Percentiles rank a stretch among this genome's conserved stretches.
These are phyloP conservation scores for Enteromius viviparus DNA, from an alignment of 2,797 vertebrate genomes.

Conservation along the genomic window DNA sequence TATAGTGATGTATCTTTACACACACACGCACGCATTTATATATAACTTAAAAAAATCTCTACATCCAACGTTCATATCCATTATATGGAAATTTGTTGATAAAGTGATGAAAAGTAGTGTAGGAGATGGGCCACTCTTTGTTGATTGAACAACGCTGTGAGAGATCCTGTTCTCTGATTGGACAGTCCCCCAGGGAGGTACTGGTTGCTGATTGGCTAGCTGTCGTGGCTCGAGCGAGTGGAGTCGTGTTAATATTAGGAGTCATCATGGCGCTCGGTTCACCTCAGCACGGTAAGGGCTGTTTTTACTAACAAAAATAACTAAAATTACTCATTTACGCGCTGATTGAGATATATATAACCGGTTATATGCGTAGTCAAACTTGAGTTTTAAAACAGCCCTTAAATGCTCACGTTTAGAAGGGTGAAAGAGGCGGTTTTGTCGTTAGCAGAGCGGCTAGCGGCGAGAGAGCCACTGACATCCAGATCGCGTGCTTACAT, in stretches of 20 bases:
- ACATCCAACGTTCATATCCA: not conserved
- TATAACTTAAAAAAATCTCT: too few relatives aligned
- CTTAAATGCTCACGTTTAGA: not conserved
- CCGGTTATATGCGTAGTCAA: slow-evolving; percentile 42
- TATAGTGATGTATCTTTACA: too few relatives aligned
- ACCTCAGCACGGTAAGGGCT: slow-evolving; percentile 73
- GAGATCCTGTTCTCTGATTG: slow-evolving; percentile 20
- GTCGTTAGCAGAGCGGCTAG: slow-evolving; percentile 34
- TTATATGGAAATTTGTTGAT: slow-evolving; percentile 3
- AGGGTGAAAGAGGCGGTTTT: not conserved
- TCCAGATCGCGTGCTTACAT: not conserved
- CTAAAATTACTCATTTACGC: not conserved
- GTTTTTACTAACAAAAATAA: not conserved
- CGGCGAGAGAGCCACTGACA: slow-evolving; percentile 17
- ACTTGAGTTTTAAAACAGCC: not conserved
- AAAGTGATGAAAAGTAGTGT: not conserved
- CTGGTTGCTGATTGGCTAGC: slow-evolving; percentile 65
- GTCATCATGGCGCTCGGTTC: slow-evolving; percentile 81
- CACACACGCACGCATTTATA: too few relatives aligned
- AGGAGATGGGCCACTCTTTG: not conserved
- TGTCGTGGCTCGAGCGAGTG: slow-evolving; percentile 45
- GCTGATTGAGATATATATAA: not conserved
- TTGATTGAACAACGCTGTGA: not conserved
- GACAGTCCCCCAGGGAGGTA: not conserved
- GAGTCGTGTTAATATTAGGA: slow-evolving; percentile 76